These are phyloP conservation scores for Meteorus sp. DNA, from an alignment of 1,140 invertebrate genomes.

Conservation along the genomic window DNA sequence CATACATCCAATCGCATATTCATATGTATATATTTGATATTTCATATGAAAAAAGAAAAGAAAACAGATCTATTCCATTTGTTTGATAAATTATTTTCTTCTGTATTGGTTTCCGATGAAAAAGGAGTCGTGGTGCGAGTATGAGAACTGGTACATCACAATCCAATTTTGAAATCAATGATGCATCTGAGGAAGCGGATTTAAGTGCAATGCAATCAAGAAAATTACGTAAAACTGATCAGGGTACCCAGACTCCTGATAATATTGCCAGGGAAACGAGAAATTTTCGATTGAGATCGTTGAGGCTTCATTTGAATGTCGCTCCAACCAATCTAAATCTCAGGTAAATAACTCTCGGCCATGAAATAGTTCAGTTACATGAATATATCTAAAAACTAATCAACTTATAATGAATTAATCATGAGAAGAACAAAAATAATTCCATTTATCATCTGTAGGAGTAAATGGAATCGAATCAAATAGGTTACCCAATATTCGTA, in stretches of 20 bases:
- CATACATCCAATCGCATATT: too few relatives aligned
- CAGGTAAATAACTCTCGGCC: conserved; percentile 57
- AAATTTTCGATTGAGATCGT: conserved; percentile 65
- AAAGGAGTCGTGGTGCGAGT: conserved; percentile 32
- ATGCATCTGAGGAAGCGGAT: conserved; percentile 45
- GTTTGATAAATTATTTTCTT: too few relatives aligned
- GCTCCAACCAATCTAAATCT: conserved; percentile 65
- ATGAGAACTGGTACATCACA: conserved; percentile 58
- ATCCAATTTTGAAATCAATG: conserved; percentile 61
- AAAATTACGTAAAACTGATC: conserved; percentile 58
- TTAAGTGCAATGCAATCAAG: conserved; percentile 37
- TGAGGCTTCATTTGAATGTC: conserved; percentile 68
- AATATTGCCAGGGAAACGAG: conserved; percentile 69
- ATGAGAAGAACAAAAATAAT: too few relatives aligned
- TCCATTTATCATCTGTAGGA: too few relatives aligned
- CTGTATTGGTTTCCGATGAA: not conserved
- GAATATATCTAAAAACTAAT: too few relatives aligned
- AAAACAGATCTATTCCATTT: too few relatives aligned
- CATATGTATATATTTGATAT: not conserved
- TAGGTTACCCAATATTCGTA: too few relatives aligned
- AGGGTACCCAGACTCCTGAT: conserved; percentile 70
- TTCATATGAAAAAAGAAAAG: not conserved
- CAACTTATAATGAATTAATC: too few relatives aligned
- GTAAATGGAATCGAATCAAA: too few relatives aligned
- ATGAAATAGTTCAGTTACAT: not conserved